Evolutionary conservation across 2,888 invertebrate genomes (phyloP).

Genomic region (Parnassius apollo): DNA sequence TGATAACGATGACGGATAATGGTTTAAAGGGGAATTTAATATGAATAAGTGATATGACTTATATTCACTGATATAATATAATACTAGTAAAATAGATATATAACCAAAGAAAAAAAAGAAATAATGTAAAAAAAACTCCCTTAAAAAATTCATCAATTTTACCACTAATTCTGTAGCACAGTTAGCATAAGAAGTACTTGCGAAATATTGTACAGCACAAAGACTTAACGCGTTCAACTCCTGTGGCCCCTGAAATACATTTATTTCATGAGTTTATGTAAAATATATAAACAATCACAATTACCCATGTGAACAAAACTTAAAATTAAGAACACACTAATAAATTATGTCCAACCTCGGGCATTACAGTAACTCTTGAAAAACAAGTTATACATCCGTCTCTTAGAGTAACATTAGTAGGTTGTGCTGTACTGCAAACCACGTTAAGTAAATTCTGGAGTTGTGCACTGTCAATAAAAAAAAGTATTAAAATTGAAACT

Average conservation of each 20-base stretch:
- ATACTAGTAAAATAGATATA: no score
- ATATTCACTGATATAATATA: no score
- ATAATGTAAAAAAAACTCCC: not conserved
- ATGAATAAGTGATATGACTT: no score
- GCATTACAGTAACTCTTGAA: conserved; percentile 76
- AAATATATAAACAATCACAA: no score
- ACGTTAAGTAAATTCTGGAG: conserved; percentile 81
- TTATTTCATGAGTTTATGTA: no score
- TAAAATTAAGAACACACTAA: not conserved
- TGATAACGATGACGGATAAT: no score
- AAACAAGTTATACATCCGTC: conserved; percentile 85
- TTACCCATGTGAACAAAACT: no score
- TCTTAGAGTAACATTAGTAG: conserved; percentile 75
- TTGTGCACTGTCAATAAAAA: conserved; percentile 48
- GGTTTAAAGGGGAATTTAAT: no score
- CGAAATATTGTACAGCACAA: conserved; percentile 79
- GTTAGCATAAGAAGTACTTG: conserved; percentile 70
- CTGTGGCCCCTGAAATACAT: conserved; percentile 66
- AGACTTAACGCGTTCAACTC: conserved; percentile 75
- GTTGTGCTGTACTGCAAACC: conserved; percentile 84
- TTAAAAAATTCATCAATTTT: conserved; percentile 34
- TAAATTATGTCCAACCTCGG: conserved; percentile 51
- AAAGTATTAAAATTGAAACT: not conserved
- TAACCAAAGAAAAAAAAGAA: no score
- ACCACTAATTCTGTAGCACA: conserved; percentile 78